Percentiles rank a stretch among this genome's conserved stretches.
phyloP scores from a whole-genome alignment of 2,888 invertebrate species.

The Dilophus febrilis region DNA sequence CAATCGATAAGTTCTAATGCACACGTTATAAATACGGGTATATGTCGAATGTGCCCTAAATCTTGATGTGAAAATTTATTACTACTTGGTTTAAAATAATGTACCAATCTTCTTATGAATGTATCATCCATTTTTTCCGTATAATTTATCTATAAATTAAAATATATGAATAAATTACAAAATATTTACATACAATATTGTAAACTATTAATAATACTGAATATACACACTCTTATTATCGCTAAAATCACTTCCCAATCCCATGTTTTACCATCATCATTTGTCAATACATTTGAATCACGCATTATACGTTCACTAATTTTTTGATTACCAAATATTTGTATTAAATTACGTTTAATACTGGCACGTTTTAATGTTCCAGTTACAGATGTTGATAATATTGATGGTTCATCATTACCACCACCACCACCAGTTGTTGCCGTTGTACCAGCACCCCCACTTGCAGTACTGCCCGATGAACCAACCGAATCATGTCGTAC shows the following conservation, averaged over 20 bases:
- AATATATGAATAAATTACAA: constrained; percentile 15
- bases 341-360: constrained; percentile 32
- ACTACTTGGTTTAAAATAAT: constrained; percentile 74
- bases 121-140: constrained; percentile 46
- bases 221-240: constrained; percentile 47
- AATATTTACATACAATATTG: not conserved
- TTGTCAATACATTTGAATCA: constrained; percentile 63
- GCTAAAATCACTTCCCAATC: constrained; percentile 84
- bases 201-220: not conserved
- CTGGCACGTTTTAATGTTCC: constrained; percentile 19
- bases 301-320: constrained; percentile 52
- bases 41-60: constrained; percentile 31
- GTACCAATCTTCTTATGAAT: constrained; percentile 60
- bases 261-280: constrained; percentile 72
- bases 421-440: constrained; percentile 14
- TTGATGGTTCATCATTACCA: constrained; percentile 14
- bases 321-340: constrained; percentile 35
- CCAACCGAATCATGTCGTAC: constrained; percentile 31
- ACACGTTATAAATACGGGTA: constrained; percentile 25
- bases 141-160: constrained; percentile 25
- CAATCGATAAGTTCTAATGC: constrained; percentile 29
- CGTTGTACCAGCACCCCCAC: constrained; percentile 28
- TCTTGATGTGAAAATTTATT: constrained; percentile 78
- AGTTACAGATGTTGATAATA: constrained; percentile 4
- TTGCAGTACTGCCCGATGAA: constrained; percentile 25